Evolutionary conservation across 2,113 vertebrate genomes (phyloP), one percentile per base, ranked within the genome.

Genomic region (Phalacrocorax brasilianus): DNA sequence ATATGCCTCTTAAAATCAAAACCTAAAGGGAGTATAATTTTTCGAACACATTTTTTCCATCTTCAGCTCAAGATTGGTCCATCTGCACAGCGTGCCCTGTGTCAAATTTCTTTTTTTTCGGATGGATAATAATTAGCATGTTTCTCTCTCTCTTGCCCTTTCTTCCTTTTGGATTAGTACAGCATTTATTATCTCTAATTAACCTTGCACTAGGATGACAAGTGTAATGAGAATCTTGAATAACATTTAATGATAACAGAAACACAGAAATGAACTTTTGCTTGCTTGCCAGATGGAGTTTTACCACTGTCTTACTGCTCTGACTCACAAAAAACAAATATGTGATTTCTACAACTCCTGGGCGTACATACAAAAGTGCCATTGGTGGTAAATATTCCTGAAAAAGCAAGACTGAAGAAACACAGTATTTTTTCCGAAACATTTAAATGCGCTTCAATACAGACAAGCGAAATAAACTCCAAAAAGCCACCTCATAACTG

Each of bases 181-280:
- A 88, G 65, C 85, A 61, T 83, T 95, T 96, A 97, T 94, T 95
- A 95, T 90, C 85, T 94, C 93, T 90, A 97, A 97, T 97, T 96
- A 96, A 96, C 87, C 93, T 95, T 97, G 81, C 61, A 72, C 83
- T 92, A 75, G 68, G 83, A 87, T 91, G 93, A 93, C 79, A 94
- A 97, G 75, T 90, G 78, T 95, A 95, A 97, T 93, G 68, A 88
- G 91, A 78, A 93, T 91, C 91, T 82, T 95, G 78, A 94, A 84
- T 94, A 96, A 91, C 82, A 42, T 94, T 95, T 94, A 92, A 62
- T 58, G 68, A 63, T 93, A 92, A 95, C 73, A 93, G 92, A 94
- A 96, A 96, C 76, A 95, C 65, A 87, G 68, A 96, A 94, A 81
- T 63, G 76, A 92, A 94, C 73, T 84, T 92, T 27, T 65, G 15